A percentile compares a stretch with the other conserved stretches of the same genome.
These are phyloP conservation scores for Myotis vivesi DNA, from an alignment of 2,797 vertebrate genomes.

Conservation along the genomic window DNA sequence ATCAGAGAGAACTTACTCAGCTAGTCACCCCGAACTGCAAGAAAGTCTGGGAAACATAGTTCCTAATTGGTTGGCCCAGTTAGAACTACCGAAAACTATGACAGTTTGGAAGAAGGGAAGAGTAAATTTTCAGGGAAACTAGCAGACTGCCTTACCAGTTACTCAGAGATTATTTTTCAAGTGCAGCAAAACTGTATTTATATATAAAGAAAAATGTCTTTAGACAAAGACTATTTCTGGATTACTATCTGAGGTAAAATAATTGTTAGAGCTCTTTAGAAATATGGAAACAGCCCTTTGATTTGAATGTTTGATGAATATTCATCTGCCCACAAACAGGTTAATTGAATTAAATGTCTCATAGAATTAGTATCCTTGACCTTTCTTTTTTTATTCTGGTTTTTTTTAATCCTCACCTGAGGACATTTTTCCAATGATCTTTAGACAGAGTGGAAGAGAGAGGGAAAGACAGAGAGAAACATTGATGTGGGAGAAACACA, in stretches of 20 bases:
- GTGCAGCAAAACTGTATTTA: constrained; percentile 10
- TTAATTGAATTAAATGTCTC: constrained; percentile 30
- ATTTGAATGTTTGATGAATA: not conserved
- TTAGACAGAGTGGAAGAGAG: too few relatives aligned
- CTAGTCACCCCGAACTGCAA: not conserved
- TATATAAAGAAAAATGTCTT: constrained; percentile 23
- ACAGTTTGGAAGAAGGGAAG: not conserved
- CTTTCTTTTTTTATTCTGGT: not conserved
- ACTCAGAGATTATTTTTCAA: constrained; percentile 43
- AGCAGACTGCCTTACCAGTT: not conserved
- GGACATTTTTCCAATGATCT: too few relatives aligned
- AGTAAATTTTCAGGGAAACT: not conserved
- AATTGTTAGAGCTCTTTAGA: not conserved
- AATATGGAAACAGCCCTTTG: not conserved
- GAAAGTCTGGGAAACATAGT: not conserved
- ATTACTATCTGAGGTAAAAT: not conserved
- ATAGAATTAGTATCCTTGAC: not conserved
- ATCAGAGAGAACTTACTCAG: not conserved
- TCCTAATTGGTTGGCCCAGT: not conserved
- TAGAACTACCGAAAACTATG: not conserved
- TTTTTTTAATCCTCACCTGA: too few relatives aligned
- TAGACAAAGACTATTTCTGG: constrained; percentile 1
- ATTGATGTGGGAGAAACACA: too few relatives aligned
- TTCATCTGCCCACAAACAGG: not conserved
- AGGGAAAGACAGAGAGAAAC: too few relatives aligned